Conservation (phyloP, 2,888 invertebrate species). For the Trichogramma dendrolimi region DNA sequence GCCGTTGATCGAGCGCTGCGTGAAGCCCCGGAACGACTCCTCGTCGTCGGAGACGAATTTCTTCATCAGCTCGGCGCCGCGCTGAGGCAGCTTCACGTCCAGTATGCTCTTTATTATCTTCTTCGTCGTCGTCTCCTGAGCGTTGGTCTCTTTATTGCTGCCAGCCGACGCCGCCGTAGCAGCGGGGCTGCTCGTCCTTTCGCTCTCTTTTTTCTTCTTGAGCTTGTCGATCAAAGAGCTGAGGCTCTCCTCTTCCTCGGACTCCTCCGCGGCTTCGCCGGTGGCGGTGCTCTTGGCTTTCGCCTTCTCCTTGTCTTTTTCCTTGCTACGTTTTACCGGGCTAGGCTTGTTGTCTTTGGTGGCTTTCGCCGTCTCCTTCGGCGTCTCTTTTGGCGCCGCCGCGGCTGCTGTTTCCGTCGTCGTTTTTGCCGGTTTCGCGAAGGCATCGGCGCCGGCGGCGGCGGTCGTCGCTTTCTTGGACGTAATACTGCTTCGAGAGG, state of each 20-base stretch:
- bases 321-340: conserved; percentile 13
- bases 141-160: conserved; percentile 10
- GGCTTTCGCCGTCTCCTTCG: conserved; percentile 3
- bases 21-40: conserved; percentile 51
- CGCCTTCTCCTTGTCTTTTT: conserved; percentile 18
- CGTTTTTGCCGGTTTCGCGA: conserved; percentile 1
- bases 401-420: background rate
- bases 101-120: background rate
- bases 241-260: conserved; percentile 59
- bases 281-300: conserved; percentile 13
- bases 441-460: background rate
- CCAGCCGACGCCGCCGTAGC: background rate
- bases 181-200: conserved; percentile 23
- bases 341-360: conserved; percentile 18
- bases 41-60: conserved; percentile 55
- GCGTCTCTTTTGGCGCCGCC: background rate
- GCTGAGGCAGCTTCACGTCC: background rate
- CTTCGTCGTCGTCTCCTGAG: conserved; percentile 9
- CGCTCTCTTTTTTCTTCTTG: conserved; percentile 34
- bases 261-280: conserved; percentile 9
- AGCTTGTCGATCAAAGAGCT: conserved; percentile 55
- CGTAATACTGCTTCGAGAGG: conserved; percentile 7
- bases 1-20: conserved; percentile 43
- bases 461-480: background rate
- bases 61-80: conserved; percentile 36